Conservation (phyloP, 2,888 invertebrate species). For the Brassicogethes aeneus region DNA sequence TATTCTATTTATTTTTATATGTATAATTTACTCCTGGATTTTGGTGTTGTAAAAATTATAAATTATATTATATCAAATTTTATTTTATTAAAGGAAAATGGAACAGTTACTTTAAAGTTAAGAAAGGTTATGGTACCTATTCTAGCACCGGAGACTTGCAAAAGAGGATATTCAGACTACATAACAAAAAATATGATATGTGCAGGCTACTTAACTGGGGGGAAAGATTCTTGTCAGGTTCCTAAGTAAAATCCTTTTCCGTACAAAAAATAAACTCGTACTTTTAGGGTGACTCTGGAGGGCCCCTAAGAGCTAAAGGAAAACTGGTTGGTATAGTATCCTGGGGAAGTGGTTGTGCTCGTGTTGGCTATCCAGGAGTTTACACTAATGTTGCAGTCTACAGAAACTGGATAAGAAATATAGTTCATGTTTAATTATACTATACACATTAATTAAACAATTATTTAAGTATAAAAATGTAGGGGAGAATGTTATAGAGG, state of each 20-base stretch:
- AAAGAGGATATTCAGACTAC: background rate
- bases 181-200: slow-evolving; percentile 16
- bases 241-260: no score
- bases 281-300: slow-evolving; percentile 13
- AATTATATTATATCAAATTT: no score
- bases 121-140: background rate
- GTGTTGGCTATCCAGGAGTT: slow-evolving; percentile 2
- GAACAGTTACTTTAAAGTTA: no score
- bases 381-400: slow-evolving; percentile 3
- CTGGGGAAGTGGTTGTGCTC: slow-evolving; percentile 5
- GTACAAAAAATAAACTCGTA: no score
- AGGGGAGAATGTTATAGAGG: no score
- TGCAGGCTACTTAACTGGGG: slow-evolving; percentile 14
- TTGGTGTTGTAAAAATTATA: no score
- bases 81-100: no score
- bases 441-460: no score
- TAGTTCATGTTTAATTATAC: background rate
- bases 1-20: no score
- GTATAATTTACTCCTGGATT: no score
- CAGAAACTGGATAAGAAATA: slow-evolving; percentile 4
- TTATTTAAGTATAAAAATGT: no score
- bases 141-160: slow-evolving; percentile 1
- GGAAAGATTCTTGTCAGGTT: slow-evolving; percentile 18
- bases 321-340: slow-evolving; percentile 9
- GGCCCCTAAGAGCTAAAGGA: slow-evolving; percentile 8